Base-by-base conservation (phyloP, 2,113 vertebrate species). In the Ceyx cyanopectus region DNA sequence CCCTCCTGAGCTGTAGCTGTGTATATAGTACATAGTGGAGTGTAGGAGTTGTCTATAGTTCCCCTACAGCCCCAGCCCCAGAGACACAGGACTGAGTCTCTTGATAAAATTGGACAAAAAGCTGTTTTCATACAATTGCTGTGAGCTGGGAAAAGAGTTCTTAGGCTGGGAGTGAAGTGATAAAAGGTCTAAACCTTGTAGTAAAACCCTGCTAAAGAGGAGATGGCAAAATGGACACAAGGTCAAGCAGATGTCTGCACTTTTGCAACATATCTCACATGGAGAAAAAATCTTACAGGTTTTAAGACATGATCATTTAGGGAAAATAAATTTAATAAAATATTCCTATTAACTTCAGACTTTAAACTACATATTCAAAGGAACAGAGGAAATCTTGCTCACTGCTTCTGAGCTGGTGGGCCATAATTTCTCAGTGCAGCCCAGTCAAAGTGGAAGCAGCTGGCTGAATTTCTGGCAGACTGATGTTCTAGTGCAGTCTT, bases 101-200 rank as follows among this genome's bases (percentile, higher is more conserved):
- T 46, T 29, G 24, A 46, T 43, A 56, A 41, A 80, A 69, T 14
- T 22, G 29, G 26, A 32, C 37, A 30, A 43, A 70, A 92, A 90
- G 14, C 27, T 2, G 0, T 78, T 78, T 78, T 80, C 51, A 77
- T 26, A 67, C 68, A 74, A 62, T 70, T 80, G 53, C n/a, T 50
- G 12, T 46, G 56, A 82, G 63, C n/a, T 27, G 17, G 50, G 19
- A 41, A 30, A 53, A 69, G 17, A 15, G 22, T 56, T 70, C 56
- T 83, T 83, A 70, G 60, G 40, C 34, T 29, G 27, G 9, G 11
- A 87, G 46, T 66, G 68, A 83, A 91, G 56, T 63, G 15, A 67
- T 85, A 82, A 94, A 94, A 89, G 66, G 46, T 54, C 72, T 85
- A 85, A 89, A 82, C 19, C 27, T 87, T 73, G 62, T 26, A 50